Evolutionary conservation across 1,140 invertebrate species (phyloP).

Genomic region (Drosophila sproati): DNA sequence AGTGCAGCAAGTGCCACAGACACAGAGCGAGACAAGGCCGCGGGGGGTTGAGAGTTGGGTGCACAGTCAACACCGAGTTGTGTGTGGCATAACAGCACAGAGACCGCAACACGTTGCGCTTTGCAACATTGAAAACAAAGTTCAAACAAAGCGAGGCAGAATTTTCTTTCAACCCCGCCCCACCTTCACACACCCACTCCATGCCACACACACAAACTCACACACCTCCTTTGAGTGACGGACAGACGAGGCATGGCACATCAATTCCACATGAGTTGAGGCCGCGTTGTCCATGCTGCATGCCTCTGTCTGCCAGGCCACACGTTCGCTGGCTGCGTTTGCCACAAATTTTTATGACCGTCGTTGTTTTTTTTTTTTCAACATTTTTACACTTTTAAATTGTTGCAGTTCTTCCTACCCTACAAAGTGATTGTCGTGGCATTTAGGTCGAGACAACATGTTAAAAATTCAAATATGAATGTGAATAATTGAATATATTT

Average conservation of each 20-base stretch:
- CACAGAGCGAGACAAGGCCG: neutral
- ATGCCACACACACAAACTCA: constrained; percentile 8
- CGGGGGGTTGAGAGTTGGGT: constrained; percentile 5
- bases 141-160: constrained; percentile 73
- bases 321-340: constrained; percentile 50
- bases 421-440: too few relatives aligned
- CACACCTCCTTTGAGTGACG: constrained; percentile 36
- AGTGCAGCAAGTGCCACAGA: constrained; percentile 36
- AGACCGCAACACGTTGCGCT: constrained; percentile 47
- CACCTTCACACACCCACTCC: neutral
- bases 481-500: too few relatives aligned
- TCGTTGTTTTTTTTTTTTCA: constrained; percentile 35
- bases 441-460: too few relatives aligned
- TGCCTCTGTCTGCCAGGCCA: constrained; percentile 24
- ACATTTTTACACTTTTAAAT: constrained; percentile 60
- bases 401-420: constrained; percentile 49
- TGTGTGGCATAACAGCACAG: constrained; percentile 25
- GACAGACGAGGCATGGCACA: constrained; percentile 76
- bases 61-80: constrained; percentile 9
- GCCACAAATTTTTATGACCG: constrained; percentile 77
- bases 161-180: neutral
- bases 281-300: constrained; percentile 43
- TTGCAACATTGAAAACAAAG: constrained; percentile 78
- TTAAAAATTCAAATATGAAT: too few relatives aligned
- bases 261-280: constrained; percentile 82